These are phyloP conservation scores for human (Homo sapiens) DNA, from an alignment of 2,113 vertebrate genomes.

Conservation along the genomic window DNA sequence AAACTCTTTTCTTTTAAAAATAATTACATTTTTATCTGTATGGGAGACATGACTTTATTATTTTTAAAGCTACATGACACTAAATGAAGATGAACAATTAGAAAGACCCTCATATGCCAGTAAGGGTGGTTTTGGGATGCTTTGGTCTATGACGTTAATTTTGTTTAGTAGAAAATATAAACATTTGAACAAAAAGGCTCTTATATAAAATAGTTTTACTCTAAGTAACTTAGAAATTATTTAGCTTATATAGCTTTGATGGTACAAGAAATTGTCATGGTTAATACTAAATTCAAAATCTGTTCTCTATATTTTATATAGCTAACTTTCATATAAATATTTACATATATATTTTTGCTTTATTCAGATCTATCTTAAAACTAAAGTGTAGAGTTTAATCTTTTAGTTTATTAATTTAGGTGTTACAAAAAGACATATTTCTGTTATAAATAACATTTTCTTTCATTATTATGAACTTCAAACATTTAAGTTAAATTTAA, in stretches of 20 bases:
- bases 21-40: not conserved
- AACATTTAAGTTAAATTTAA: conserved; percentile 60
- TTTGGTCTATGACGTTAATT: conserved; percentile 73
- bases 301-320: conserved; percentile 23
- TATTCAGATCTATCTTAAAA: conserved; percentile 66
- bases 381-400: conserved; percentile 18
- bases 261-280: conserved; percentile 21
- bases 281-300: conserved; percentile 35
- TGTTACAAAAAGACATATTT: conserved; percentile 47
- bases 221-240: not conserved
- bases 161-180: conserved; percentile 66
- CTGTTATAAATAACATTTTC: conserved; percentile 35
- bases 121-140: conserved; percentile 16
- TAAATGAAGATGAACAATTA: conserved; percentile 42
- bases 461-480: conserved; percentile 40
- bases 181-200: conserved; percentile 19
- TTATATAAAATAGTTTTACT: conserved; percentile 30
- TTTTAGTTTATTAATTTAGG: conserved; percentile 63
- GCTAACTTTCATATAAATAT: not conserved
- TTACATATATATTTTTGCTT: conserved; percentile 15
- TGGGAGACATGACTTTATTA: conserved; percentile 13
- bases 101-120: not conserved
- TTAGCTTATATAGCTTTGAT: not conserved
- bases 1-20: conserved; percentile 31
- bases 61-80: not conserved